Conservation (phyloP, 2,113 vertebrate species). For the Vulpes lagopus region DNA sequence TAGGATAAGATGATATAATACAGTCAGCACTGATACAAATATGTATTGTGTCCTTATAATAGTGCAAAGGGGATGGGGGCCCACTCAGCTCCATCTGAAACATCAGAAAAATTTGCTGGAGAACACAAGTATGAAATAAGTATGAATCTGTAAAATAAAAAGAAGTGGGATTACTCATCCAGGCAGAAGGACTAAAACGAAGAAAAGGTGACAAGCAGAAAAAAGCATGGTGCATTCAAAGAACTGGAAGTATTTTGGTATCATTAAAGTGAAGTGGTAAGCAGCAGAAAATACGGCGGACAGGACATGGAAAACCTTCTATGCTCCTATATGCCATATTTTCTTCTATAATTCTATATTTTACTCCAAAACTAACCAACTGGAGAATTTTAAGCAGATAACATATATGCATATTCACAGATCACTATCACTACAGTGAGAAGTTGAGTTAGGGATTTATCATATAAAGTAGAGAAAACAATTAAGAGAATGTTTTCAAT, state of each 20-base stretch:
- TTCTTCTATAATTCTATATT: not conserved
- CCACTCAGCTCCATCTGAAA: not conserved
- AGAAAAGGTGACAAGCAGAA: not conserved
- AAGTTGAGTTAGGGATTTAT: not conserved
- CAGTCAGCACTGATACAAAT: not conserved
- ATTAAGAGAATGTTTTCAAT: not conserved
- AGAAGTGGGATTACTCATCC: not conserved
- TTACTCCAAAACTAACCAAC: not conserved
- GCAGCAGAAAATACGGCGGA: not conserved
- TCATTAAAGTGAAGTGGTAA: not conserved
- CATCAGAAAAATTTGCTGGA: conserved; percentile 4
- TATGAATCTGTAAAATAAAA: conserved; percentile 37
- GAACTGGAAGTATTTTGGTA: not conserved
- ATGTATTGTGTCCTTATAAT: not conserved
- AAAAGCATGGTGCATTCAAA: not conserved
- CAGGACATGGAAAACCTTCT: not conserved
- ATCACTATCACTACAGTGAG: not conserved
- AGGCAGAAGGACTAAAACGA: not conserved
- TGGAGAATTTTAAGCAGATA: conserved; percentile 35
- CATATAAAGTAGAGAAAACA: not conserved
- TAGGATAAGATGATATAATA: conserved; percentile 15
- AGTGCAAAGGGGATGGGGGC: not conserved
- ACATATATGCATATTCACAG: not conserved
- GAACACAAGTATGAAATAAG: not conserved
- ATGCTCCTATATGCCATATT: not conserved